Percentiles rank a stretch among this genome's conserved stretches.
Conservation (phyloP, 2,797 vertebrate genomes). For the Crax fasciolata region DNA sequence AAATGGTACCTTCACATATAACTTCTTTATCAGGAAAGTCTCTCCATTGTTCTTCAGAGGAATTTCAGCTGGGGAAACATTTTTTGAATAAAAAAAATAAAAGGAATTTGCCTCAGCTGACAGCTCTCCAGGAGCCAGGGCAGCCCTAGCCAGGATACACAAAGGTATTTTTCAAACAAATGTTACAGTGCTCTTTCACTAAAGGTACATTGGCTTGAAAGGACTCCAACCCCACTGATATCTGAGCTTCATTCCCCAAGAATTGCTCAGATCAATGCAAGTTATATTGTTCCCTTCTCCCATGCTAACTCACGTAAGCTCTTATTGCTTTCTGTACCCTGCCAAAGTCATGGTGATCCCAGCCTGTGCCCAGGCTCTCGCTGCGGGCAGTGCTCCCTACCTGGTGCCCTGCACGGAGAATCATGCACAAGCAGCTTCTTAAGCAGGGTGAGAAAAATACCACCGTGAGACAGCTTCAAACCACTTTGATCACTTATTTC, state of each 20-base stretch:
- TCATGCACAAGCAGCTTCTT: not conserved
- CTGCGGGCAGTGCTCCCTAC: not conserved
- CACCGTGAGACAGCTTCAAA: not conserved
- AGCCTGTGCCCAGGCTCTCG: not conserved
- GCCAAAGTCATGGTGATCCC: not conserved
- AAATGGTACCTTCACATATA: not conserved
- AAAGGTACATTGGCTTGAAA: constrained; percentile 43
- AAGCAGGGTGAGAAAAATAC: not conserved
- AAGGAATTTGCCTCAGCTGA: not conserved
- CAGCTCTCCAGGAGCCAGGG: not conserved
- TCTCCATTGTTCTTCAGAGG: not conserved
- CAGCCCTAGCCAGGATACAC: not conserved
- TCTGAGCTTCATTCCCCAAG: constrained; percentile 14
- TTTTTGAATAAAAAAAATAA: not conserved
- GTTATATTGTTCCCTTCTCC: constrained; percentile 35
- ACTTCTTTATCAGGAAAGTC: not conserved
- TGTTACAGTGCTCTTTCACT: constrained; percentile 39
- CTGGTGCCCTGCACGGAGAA: not conserved
- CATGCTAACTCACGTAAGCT: not conserved
- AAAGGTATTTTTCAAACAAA: constrained; percentile 42
- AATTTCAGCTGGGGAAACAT: not conserved
- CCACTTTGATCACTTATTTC: not conserved
- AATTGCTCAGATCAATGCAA: constrained; percentile 34
- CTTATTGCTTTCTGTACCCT: not conserved
- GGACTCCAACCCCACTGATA: constrained; percentile 15